Conservation (phyloP, 2,113 vertebrate genomes). For the Sander lucioperca region DNA sequence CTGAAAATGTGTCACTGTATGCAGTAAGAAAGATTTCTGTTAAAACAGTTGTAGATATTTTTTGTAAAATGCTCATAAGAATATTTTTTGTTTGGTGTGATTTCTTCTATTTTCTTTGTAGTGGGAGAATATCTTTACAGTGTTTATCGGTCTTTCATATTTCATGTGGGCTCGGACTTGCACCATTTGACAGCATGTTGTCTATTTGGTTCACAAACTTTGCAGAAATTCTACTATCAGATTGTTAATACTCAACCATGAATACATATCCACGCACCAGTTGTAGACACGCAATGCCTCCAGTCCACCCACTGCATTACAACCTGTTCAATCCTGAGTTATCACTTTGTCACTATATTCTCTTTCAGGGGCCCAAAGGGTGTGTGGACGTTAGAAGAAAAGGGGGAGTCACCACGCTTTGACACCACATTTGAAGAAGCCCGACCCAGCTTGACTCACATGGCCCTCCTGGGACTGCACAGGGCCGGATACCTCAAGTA, state of each 20-base stretch:
- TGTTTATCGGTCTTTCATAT: background rate
- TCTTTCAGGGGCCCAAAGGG: conserved; percentile 93
- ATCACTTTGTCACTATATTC: background rate
- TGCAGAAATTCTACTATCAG: background rate
- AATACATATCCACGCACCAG: background rate
- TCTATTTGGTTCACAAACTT: background rate
- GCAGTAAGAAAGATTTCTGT: background rate
- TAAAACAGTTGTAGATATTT: background rate
- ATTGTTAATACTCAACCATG: background rate
- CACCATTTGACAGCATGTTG: background rate
- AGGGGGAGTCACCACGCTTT: conserved; percentile 91
- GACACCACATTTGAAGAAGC: conserved; percentile 97
- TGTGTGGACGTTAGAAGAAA: conserved; percentile 97
- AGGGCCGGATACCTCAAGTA: conserved; percentile 91
- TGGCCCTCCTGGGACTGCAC: conserved; percentile 94
- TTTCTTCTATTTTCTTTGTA: background rate
- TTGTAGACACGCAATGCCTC: background rate
- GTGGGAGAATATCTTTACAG: background rate
- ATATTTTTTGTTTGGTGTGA: background rate
- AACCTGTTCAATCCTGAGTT: background rate
- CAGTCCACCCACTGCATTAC: background rate
- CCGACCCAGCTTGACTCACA: conserved; percentile 91
- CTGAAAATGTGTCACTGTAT: background rate
- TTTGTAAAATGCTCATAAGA: background rate
- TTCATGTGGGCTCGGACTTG: background rate